Evolutionary conservation across 2,797 vertebrate species (phyloP), one percentile per base, ranked within the genome.

Genomic region (Moxostoma hubbsi): DNA sequence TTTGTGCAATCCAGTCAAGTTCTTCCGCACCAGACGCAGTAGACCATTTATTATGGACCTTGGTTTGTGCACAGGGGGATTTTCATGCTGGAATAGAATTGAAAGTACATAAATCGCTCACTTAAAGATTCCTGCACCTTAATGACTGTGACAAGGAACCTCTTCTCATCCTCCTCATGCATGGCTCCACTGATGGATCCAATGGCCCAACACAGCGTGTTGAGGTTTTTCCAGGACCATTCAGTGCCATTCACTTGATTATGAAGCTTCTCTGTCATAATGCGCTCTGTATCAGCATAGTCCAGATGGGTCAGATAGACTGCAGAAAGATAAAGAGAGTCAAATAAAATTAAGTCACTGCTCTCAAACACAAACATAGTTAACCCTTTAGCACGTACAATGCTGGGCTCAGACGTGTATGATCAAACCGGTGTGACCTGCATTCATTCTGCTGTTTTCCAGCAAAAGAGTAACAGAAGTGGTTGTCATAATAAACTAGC

Each of bases 181-280:
- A 99, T 99, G 2, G 98, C 98, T 0, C 98, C 98, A 16, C 98
- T 99, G 90, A 99, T 98, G 75, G 98, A 99, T 12, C 98, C 98
- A 59, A 99, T 99, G 81, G 97, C 98, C 98, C 97, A 99, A 89
- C 97, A 98, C 53, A 99, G 83, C 0, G 97, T 99, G 91, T 99
- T 99, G 75, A 99, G 93, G 89, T 99, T 99, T 89, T 97, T 98
- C 98, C 98, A 99, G 0, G 97, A 99, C 98, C 98, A 99, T 66
- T 99, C 98, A 0, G 96, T 96, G 10, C 97, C 97, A 15, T 98
- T 99, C 84, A 99, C 98, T 93, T 99, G 98, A 92, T 98, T 98
- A 85, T 99, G 97, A 83, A 99, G 97, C 87, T 99, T 99, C 85
- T 99, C 97, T 1, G 97, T 99, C 97, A 99, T 99, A 88, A 99